A percentile compares a stretch with the other conserved stretches of the same genome.
These are phyloP conservation scores for Pelosia muscerda DNA, from an alignment of 2,888 invertebrate genomes.

Conservation along the genomic window DNA sequence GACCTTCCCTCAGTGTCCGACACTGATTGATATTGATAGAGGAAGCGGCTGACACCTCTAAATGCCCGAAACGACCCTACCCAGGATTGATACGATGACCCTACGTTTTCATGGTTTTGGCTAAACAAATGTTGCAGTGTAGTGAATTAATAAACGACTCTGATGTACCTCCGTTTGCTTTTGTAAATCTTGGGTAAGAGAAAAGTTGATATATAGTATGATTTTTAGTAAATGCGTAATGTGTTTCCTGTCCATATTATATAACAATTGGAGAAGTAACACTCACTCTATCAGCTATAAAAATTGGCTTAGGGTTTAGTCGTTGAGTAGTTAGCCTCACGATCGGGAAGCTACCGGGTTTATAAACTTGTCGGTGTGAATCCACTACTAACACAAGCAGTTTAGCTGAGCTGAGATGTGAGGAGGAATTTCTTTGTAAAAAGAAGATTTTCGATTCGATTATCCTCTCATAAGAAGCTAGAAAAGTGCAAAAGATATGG, in stretches of 20 bases:
- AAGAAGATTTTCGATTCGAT: too few species aligned
- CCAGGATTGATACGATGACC: constrained; percentile 57
- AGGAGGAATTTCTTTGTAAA: too few species aligned
- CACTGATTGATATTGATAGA: constrained; percentile 81
- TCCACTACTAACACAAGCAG: background rate
- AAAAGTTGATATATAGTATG: background rate
- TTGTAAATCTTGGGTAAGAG: constrained; percentile 4
- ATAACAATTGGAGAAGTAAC: background rate
- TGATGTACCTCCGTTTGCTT: constrained; percentile 23
- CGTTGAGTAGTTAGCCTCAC: too few species aligned
- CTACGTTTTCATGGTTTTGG: constrained; percentile 34
- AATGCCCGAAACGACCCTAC: constrained; percentile 34
- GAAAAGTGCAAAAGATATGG: too few species aligned
- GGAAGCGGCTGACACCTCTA: constrained; percentile 52
- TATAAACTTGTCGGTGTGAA: background rate
- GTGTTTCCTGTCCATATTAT: background rate
- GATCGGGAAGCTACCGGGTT: too few species aligned
- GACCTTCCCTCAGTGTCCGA: constrained; percentile 43
- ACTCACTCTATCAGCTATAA: background rate
- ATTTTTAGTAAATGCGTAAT: background rate
- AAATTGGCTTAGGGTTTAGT: background rate
- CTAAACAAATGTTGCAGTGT: constrained; percentile 42
- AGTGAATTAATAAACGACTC: constrained; percentile 42
- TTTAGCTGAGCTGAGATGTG: background rate
- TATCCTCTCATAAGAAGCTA: too few species aligned